Evolutionary conservation across 2,888 invertebrate genomes (phyloP).

Genomic region (Lasius platythorax): DNA sequence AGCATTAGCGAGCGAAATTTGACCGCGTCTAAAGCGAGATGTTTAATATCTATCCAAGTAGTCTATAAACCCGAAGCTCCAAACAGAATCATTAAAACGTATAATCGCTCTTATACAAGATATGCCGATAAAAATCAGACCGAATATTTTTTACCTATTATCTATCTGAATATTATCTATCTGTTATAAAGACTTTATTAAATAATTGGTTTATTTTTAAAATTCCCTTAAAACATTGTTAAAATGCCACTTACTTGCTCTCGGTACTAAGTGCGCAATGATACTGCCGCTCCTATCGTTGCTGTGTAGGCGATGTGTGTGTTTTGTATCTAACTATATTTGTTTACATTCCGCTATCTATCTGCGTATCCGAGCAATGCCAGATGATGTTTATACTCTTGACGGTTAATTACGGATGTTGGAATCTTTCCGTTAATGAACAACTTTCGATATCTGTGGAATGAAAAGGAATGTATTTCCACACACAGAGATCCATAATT

Average conservation of each 20-base stretch:
- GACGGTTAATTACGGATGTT: not conserved
- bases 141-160: not conserved
- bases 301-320: not conserved
- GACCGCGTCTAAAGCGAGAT: slow-evolving; percentile 1
- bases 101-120: not conserved
- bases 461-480: not conserved
- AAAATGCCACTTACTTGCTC: not conserved
- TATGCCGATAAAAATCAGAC: not conserved
- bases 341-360: not conserved
- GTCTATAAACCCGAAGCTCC: not conserved
- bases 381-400: not conserved
- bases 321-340: slow-evolving; percentile 9
- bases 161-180: too few relatives aligned
- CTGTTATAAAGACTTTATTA: not conserved
- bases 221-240: not conserved
- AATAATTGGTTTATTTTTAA: not conserved
- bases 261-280: not conserved
- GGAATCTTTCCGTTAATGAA: not conserved
- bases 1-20: not conserved
- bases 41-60: not conserved
- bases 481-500: not conserved
- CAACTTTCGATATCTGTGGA: not conserved
- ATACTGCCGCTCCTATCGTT: not conserved
- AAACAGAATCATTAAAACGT: not conserved
- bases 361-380: not conserved